Evolutionary conservation across 2,888 invertebrate genomes (phyloP).

Genomic region (Zonitis immaculata): DNA sequence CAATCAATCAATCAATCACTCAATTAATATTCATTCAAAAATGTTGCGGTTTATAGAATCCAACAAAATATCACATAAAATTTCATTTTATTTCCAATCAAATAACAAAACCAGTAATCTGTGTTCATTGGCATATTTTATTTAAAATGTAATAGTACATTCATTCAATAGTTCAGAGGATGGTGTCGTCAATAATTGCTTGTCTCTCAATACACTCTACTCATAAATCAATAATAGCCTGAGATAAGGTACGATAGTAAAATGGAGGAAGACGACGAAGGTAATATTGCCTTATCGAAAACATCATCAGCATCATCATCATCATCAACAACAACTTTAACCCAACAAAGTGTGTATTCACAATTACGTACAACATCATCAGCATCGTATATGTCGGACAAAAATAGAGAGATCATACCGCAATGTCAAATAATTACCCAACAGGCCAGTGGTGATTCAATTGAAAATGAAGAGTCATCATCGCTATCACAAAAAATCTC

Average conservation of each 20-base stretch:
- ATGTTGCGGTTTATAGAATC: too few species aligned
- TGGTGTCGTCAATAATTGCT: not conserved
- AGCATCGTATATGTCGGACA: conserved; percentile 25
- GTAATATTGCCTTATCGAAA: conserved; percentile 39
- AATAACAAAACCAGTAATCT: too few species aligned
- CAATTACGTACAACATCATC: conserved; percentile 31
- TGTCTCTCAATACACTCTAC: not conserved
- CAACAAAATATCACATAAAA: too few species aligned
- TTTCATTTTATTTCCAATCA: too few species aligned
- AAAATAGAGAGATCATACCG: conserved; percentile 33
- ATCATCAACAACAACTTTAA: conserved; percentile 44
- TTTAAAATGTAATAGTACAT: too few species aligned
- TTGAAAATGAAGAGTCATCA: conserved; percentile 53
- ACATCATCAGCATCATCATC: conserved; percentile 27
- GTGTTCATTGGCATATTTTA: too few species aligned
- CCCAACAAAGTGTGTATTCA: conserved; percentile 39
- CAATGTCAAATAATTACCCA: conserved; percentile 50
- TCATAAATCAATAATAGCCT: not conserved
- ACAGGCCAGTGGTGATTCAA: conserved; percentile 56
- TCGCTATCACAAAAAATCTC: conserved; percentile 41
- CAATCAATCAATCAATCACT: too few species aligned
- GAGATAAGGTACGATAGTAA: not conserved
- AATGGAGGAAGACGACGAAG: conserved; percentile 48
- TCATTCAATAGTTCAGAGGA: too few species aligned
- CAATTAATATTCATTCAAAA: too few species aligned